Percentiles rank a stretch among this genome's conserved stretches.
Evolutionary conservation across 2,113 vertebrate genomes (phyloP).

Genomic region (Cololabis saira): DNA sequence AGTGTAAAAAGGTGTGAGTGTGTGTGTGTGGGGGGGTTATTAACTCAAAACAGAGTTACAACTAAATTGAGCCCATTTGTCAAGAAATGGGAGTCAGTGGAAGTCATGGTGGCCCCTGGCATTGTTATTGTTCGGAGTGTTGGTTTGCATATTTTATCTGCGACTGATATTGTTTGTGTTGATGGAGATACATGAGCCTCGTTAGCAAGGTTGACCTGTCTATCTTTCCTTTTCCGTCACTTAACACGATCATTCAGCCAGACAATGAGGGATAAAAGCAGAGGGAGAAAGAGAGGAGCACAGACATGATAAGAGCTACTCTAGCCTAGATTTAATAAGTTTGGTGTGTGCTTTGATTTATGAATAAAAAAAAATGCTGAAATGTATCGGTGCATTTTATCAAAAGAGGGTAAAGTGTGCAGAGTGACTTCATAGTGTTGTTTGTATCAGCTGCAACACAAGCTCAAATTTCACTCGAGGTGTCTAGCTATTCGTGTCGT

Average conservation of each 20-base stretch:
- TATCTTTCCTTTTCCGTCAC: constrained; percentile 5
- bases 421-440: constrained; percentile 11
- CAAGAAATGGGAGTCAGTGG: constrained; percentile 55
- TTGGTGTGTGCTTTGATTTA: constrained; percentile 62
- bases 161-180: constrained; percentile 55
- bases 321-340: constrained; percentile 54
- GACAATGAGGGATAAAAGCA: constrained; percentile 23
- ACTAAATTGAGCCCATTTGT: constrained; percentile 65
- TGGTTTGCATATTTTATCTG: constrained; percentile 45
- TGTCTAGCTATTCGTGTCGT: constrained; percentile 15
- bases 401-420: constrained; percentile 11
- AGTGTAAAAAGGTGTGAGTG: constrained; percentile 17
- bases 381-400: constrained; percentile 59
- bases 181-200: constrained; percentile 50
- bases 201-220: constrained; percentile 38
- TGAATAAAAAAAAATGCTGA: constrained; percentile 53
- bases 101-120: constrained; percentile 48
- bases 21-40: constrained; percentile 41
- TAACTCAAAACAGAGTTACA: constrained; percentile 42
- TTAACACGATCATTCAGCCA: constrained; percentile 34
- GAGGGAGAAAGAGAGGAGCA: constrained; percentile 35
- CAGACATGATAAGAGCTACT: constrained; percentile 29
- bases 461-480: constrained; percentile 12
- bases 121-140: constrained; percentile 35
- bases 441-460: constrained; percentile 17